Evolutionary conservation across 2,888 invertebrate genomes (phyloP).

Genomic region (Osmoderma eremita): DNA sequence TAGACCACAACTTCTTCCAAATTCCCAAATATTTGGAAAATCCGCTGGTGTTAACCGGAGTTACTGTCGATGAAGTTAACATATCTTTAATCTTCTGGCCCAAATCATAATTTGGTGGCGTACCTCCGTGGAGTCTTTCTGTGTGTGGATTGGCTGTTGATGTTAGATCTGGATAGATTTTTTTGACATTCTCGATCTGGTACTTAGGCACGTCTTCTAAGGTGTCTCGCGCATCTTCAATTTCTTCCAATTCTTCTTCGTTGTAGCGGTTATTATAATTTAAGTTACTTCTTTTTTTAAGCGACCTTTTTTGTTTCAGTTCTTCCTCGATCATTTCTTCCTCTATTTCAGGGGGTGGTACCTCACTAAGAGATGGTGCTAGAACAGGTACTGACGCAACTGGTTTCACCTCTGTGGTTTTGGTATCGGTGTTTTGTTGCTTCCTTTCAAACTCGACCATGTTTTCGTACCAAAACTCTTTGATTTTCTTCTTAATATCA

Average conservation of each 20-base stretch:
- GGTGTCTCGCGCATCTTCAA: background rate
- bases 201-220: constrained; percentile 1
- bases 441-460: background rate
- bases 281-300: background rate
- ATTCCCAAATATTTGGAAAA: constrained; percentile 16
- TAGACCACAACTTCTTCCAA: constrained; percentile 25
- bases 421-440: background rate
- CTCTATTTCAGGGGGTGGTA: background rate
- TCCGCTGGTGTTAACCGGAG: constrained; percentile 1
- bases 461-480: constrained; percentile 25
- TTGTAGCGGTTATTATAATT: too few species aligned
- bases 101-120: constrained; percentile 9
- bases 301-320: background rate
- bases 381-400: too few species aligned
- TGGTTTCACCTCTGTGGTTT: too few species aligned
- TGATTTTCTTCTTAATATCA: constrained; percentile 21
- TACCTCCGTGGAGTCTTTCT: background rate
- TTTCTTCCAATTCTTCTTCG: background rate
- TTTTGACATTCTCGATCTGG: background rate
- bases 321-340: background rate
- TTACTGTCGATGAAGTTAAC: background rate
- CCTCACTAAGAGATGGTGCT: too few species aligned
- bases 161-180: constrained; percentile 16
- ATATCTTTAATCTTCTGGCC: constrained; percentile 10
- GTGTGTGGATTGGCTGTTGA: constrained; percentile 26